A percentile compares a stretch with the other conserved stretches of the same genome.
phyloP scores from a whole-genome alignment of 2,888 invertebrate species.

The Diarsia rubi region DNA sequence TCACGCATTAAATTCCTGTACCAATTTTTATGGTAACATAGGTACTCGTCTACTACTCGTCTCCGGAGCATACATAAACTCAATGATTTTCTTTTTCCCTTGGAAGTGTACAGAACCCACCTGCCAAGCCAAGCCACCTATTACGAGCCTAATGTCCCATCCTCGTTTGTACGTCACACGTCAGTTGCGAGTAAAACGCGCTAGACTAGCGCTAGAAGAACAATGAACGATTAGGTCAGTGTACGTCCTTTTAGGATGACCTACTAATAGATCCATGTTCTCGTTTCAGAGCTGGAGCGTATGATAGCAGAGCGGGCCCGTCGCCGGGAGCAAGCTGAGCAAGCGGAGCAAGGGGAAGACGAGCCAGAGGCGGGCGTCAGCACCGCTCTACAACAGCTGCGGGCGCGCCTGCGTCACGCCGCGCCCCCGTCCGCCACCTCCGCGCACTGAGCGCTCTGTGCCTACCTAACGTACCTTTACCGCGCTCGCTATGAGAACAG shows the following conservation, averaged over 20 bases:
- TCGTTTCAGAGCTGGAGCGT: constrained; percentile 90
- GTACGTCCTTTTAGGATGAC: background rate
- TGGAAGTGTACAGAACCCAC: background rate
- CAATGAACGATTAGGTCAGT: background rate
- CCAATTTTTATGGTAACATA: background rate
- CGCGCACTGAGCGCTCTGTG: constrained; percentile 77
- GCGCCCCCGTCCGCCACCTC: constrained; percentile 80
- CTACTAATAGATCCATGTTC: constrained; percentile 1
- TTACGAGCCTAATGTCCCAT: background rate
- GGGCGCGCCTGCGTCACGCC: constrained; percentile 87
- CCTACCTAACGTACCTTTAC: constrained; percentile 33
- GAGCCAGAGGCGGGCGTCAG: constrained; percentile 83
- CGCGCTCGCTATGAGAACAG: constrained; percentile 28
- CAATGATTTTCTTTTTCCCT: background rate
- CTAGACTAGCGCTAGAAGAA: no score
- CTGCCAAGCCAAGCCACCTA: background rate
- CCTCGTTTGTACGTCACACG: background rate
- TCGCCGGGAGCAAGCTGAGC: constrained; percentile 88
- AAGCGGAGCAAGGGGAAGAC: constrained; percentile 81
- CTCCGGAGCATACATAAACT: background rate
- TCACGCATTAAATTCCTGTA: background rate
- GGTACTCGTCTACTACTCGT: background rate
- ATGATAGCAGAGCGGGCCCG: constrained; percentile 92
- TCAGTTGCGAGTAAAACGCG: background rate
- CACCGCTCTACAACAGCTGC: constrained; percentile 85